Evolutionary conservation across 2,113 vertebrate species (phyloP).

Genomic region (Ammodramus savannarum): DNA sequence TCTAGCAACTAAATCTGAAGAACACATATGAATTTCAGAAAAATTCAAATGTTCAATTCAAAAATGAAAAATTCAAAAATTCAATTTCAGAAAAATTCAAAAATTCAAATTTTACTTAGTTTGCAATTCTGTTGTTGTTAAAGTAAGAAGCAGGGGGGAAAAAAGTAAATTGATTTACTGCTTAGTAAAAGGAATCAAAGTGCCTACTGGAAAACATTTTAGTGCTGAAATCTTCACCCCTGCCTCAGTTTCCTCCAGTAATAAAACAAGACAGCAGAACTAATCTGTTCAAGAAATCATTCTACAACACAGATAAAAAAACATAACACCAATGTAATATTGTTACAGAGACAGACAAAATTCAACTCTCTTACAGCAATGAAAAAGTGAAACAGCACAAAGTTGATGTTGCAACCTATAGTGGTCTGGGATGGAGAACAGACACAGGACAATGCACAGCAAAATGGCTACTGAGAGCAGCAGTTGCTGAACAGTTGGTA

Average conservation of each 20-base stretch:
- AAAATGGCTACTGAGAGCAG: constrained; percentile 21
- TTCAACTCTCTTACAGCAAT: neutral
- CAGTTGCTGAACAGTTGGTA: neutral
- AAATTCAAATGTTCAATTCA: neutral
- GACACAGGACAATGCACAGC: neutral
- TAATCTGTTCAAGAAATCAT: neutral
- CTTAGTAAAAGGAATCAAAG: neutral
- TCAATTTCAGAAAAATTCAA: neutral
- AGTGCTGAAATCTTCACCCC: neutral
- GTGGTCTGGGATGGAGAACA: constrained; percentile 5
- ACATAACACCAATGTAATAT: neutral
- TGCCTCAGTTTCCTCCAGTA: constrained; percentile 9
- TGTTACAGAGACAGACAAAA: neutral
- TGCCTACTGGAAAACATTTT: neutral
- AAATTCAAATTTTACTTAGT: neutral
- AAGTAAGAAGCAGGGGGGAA: neutral
- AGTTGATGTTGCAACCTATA: neutral
- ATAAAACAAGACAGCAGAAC: neutral
- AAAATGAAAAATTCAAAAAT: too few relatives aligned
- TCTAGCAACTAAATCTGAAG: neutral
- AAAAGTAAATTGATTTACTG: neutral
- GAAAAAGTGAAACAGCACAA: neutral
- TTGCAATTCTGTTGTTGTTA: neutral
- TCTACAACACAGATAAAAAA: neutral
- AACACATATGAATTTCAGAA: neutral